Conservation (phyloP, 2,113 vertebrate genomes). For the Lepisosteus oculatus region DNA sequence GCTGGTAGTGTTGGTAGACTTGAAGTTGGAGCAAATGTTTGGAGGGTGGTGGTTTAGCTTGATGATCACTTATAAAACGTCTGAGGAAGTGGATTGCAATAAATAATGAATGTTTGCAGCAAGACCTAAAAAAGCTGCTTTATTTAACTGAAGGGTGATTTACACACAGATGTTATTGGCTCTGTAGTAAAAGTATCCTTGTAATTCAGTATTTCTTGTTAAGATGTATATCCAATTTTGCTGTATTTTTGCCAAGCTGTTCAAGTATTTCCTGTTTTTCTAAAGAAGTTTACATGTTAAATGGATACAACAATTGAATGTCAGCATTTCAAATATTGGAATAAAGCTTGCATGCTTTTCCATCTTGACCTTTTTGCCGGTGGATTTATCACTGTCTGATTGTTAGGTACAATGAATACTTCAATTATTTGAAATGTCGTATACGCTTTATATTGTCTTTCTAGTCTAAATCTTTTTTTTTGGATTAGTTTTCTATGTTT, state of each 20-base stretch:
- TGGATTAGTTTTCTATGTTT: slow-evolving; percentile 53
- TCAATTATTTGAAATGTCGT: slow-evolving; percentile 31
- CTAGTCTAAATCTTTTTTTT: slow-evolving; percentile 48
- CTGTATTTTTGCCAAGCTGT: background rate
- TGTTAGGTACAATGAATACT: slow-evolving; percentile 33
- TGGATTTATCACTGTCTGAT: slow-evolving; percentile 30
- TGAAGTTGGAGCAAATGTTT: no score
- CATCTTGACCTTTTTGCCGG: slow-evolving; percentile 27
- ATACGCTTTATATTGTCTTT: slow-evolving; percentile 26
- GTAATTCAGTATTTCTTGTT: background rate
- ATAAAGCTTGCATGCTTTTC: slow-evolving; percentile 24
- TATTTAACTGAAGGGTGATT: no score
- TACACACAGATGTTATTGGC: background rate
- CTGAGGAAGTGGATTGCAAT: no score
- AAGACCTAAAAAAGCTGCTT: no score
- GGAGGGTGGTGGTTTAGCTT: no score
- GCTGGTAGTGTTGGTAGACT: no score
- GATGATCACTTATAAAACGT: no score
- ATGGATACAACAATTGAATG: slow-evolving; percentile 9
- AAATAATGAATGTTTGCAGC: no score
- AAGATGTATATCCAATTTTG: background rate
- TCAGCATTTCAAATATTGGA: slow-evolving; percentile 24
- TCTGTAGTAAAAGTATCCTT: background rate
- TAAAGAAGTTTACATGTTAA: slow-evolving; percentile 4
- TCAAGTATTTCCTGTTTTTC: background rate